Evolutionary conservation across 2,113 vertebrate genomes (phyloP).

Genomic region (Syngnathoides biaculeatus): DNA sequence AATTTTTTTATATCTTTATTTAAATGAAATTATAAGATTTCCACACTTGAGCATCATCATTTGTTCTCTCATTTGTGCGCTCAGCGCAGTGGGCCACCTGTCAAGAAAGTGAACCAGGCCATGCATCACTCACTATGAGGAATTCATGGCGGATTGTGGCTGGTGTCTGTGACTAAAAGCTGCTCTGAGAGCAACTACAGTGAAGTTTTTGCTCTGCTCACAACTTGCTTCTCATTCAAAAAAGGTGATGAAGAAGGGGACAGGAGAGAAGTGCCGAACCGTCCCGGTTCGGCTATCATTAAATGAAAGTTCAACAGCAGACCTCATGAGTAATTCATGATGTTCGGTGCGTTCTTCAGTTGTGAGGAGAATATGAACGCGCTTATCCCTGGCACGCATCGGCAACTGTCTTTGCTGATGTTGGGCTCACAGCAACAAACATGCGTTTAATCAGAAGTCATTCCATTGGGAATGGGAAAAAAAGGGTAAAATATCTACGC

Average conservation of each 20-base stretch:
- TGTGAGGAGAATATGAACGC: slow-evolving; percentile 27
- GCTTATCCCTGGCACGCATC: slow-evolving; percentile 41
- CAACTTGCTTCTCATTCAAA: slow-evolving; percentile 50
- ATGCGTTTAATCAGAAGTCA: slow-evolving; percentile 6
- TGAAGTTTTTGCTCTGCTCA: slow-evolving; percentile 19
- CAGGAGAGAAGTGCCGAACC: slow-evolving; percentile 26
- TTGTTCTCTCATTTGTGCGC: slow-evolving; percentile 43
- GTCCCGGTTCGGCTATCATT: slow-evolving; percentile 46
- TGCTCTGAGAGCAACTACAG: slow-evolving; percentile 35
- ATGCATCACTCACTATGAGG: slow-evolving; percentile 38
- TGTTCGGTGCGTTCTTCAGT: slow-evolving; percentile 36
- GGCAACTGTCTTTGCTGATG: slow-evolving; percentile 20
- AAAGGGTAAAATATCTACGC: neutral
- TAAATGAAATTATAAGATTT: slow-evolving; percentile 11
- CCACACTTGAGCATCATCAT: slow-evolving; percentile 38
- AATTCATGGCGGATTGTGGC: slow-evolving; percentile 12
- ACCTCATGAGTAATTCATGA: slow-evolving; percentile 64
- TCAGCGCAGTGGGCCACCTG: slow-evolving; percentile 44
- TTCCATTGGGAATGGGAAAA: neutral
- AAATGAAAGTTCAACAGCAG: slow-evolving; percentile 52
- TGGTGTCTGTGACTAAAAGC: slow-evolving; percentile 30
- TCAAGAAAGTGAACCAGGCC: slow-evolving; percentile 32
- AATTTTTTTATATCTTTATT: too few relatives aligned
- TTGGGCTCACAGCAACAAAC: slow-evolving; percentile 17
- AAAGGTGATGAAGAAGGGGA: slow-evolving; percentile 43